Percentiles rank a stretch among this genome's conserved stretches.
Evolutionary conservation across 2,113 vertebrate species (phyloP).

Genomic region (Chloropsis cyanopogon): DNA sequence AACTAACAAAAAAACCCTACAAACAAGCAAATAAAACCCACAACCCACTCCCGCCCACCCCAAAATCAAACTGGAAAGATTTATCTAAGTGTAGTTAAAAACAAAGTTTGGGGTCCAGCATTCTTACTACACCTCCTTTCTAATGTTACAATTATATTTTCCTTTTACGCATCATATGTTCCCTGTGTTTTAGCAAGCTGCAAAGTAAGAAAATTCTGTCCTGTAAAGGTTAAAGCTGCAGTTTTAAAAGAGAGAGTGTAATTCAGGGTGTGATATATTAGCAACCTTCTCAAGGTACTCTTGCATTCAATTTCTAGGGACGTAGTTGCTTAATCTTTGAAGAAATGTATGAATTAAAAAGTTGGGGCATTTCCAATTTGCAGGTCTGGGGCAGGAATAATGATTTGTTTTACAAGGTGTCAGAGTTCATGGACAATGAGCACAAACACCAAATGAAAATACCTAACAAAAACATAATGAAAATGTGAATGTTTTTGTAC

Average conservation of each 20-base stretch:
- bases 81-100: not conserved
- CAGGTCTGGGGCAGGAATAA: conserved; percentile 18
- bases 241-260: not conserved
- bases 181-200: not conserved
- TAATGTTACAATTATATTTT: not conserved
- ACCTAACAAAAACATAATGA: not conserved
- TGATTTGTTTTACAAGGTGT: conserved; percentile 38
- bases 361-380: not conserved
- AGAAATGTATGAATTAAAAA: conserved; percentile 21
- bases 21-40: not conserved
- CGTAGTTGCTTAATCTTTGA: not conserved
- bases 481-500: not conserved
- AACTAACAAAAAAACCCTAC: not conserved
- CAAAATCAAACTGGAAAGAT: not conserved
- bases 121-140: not conserved
- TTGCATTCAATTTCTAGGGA: not conserved
- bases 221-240: not conserved
- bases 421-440: conserved; percentile 24
- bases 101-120: not conserved
- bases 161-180: not conserved
- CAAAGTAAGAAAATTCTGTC: not conserved
- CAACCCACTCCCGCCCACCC: fast-evolving
- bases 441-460: conserved; percentile 46
- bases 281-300: not conserved
- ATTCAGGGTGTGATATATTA: not conserved